Evolutionary conservation across 2,888 invertebrate genomes (phyloP), one percentile per base, ranked within the genome.

Genomic region (Pandemis corylana): DNA sequence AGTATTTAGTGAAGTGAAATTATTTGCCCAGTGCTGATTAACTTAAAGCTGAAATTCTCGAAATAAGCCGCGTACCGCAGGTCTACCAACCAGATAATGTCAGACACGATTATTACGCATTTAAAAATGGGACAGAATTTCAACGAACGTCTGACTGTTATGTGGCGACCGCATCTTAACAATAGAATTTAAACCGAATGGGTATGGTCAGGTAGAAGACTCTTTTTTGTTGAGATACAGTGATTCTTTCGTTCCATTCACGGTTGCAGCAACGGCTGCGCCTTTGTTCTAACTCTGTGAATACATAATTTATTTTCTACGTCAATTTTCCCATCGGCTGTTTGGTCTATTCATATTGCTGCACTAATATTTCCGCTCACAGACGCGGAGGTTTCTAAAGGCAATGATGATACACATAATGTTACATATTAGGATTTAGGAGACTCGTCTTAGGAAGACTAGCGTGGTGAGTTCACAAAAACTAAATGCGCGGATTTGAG

Each of bases 171-270:
- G 83, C 80, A 78, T 78, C 77, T 78, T 80, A 83, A 89, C 89
- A 89, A 89, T 86, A 84, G 84, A 85, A 77, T 79, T 78, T 80
- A 77, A 83, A 78, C 76, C 83, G 81, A 85, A 86, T 86, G 85
- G 86, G 83, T 82, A 80, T 77, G 72, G 84, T 80, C 92, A 91
- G 92, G 92, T 92, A 91, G 87, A 87, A 78, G 78, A 80, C 76
- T 78, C 82, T 86, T 86, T 87, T 88, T 88, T 83, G 79, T 81
- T 75, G 78, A 79, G 77, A 79, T 72, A 78, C 79, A 81, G 79
- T 80, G 79, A 82, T 85, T 84, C 83, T 81, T 78, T 79, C 77
- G 77, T 81, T 83, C 84, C 87, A 89, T 90, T 90, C 87, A 89
- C 81, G 71, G 78, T 77, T 80, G 72, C 78, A 77, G 77, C 81